Evolutionary conservation across 37 sponge, comb jelly and placozoan genomes (phyloP).

Genomic region (Spongilla lacustris): DNA sequence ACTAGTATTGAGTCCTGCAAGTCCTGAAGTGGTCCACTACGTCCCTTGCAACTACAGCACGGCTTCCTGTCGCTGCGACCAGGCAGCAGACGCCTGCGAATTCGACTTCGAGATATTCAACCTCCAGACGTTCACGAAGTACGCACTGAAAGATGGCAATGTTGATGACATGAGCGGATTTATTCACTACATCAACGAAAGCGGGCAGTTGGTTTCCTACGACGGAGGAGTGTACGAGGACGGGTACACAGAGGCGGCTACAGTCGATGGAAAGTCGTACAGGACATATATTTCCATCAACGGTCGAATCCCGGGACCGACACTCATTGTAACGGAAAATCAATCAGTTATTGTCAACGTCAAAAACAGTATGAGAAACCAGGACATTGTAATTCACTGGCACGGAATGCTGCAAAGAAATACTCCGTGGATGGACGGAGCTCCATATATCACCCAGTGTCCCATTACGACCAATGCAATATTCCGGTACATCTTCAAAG

Average conservation of each 20-base stretch:
- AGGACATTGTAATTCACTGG: conserved; percentile 77
- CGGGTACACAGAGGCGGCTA: conserved; percentile 45
- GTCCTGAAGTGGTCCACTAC: not conserved
- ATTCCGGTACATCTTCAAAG: conserved; percentile 65
- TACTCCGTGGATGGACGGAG: conserved; percentile 86
- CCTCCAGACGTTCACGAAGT: conserved; percentile 37
- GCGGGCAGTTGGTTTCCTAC: not conserved
- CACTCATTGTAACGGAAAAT: conserved; percentile 53
- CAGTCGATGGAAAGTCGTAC: conserved; percentile 67
- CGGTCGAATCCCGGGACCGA: conserved; percentile 74
- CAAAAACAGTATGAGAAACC: conserved; percentile 38
- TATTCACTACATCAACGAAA: conserved; percentile 8
- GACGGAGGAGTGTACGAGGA: not conserved
- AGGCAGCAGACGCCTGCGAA: conserved; percentile 28
- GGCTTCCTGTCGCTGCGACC: conserved; percentile 19
- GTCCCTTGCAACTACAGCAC: conserved; percentile 3
- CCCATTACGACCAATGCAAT: conserved; percentile 60
- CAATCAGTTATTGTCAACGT: conserved; percentile 64
- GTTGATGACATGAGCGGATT: not conserved
- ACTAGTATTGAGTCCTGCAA: not conserved
- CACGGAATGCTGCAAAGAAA: conserved; percentile 78
- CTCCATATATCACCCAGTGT: conserved; percentile 74
- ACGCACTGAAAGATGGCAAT: not conserved
- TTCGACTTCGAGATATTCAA: conserved; percentile 15
- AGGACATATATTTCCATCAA: conserved; percentile 59